Evolutionary conservation across 2,888 invertebrate genomes (phyloP), one percentile per base, ranked within the genome.

Genomic region (Eilema griseolum): DNA sequence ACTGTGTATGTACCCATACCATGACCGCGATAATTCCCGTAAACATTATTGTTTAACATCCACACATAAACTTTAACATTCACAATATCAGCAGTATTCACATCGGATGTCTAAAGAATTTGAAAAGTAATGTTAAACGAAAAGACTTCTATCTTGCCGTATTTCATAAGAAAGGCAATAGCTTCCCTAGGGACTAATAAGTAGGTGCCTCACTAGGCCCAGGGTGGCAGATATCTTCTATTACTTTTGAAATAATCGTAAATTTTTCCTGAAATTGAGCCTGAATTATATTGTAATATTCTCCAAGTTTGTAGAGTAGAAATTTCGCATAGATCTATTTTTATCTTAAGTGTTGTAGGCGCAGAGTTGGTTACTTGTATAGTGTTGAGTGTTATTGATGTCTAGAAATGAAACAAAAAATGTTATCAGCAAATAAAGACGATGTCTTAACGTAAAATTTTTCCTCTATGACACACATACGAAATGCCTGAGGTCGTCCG

Each of bases 161-260:
- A 77, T 85, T 83, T 83, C 76, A 80, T 80, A 76, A 66, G 74
- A 80, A 83, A 80, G 77, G 71, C 71, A 72, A 69, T 74, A n/a
- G 10, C 79, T 75, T 77, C 74, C 60, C 69, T 7, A 12, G 86
- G 83, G 86, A 86, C 78, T 79, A 81, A 85, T 86, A 85, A 80
- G 78, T 80, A 80, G 85, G 83, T 84, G 80, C 80, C 73, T 74
- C 76, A 76, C 76, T 77, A 76, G 70, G 77, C 81, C 78, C 72
- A 78, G 81, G 56, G 66, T 72, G 63, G 67, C 28, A 71, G 75
- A 72, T 74, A 80, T 73, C 78, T n/a, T 66, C 75, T 70, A 85
- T 88, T 86, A 90, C 89, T 88, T 89, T 86, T 81, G 85, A 77
- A 88, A 89, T 88, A 88, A 88, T 86, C 88, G 85, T 90, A 90